Evolutionary conservation across 1,140 invertebrate species (phyloP).

Genomic region (Drosophila erecta): DNA sequence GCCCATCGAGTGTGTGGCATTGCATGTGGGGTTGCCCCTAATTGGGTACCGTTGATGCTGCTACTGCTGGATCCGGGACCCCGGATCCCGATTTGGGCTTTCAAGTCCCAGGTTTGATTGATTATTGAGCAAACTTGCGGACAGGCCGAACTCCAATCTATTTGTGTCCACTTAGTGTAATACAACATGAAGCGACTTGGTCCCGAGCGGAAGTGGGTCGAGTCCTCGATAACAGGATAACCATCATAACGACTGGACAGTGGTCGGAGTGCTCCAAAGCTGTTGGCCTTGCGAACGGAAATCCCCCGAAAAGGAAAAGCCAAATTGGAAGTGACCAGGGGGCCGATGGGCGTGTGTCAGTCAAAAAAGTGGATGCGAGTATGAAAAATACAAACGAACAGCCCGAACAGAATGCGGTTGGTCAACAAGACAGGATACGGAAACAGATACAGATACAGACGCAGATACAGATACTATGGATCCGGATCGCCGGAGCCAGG

Average conservation of each 20-base stretch:
- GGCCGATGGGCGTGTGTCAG: constrained; percentile 47
- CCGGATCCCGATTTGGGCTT: constrained; percentile 4
- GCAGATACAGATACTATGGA: constrained; percentile 16
- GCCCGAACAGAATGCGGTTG: constrained; percentile 64
- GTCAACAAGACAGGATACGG: constrained; percentile 68
- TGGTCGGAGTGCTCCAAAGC: constrained; percentile 45
- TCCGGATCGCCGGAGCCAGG: constrained; percentile 20
- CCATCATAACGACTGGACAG: constrained; percentile 4
- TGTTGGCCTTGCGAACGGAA: constrained; percentile 57
- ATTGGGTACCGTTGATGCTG: constrained; percentile 50
- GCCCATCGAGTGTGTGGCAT: constrained; percentile 35
- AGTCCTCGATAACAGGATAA: constrained; percentile 10
- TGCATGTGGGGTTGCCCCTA: constrained; percentile 65
- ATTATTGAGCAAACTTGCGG: constrained; percentile 82
- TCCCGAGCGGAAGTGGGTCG: constrained; percentile 41
- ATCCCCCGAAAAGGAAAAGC: constrained; percentile 65
- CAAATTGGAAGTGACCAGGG: constrained; percentile 76
- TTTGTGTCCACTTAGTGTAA: constrained; percentile 83
- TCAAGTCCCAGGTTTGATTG: constrained; percentile 69
- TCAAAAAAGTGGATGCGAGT: constrained; percentile 55
- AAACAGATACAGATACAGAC: neutral
- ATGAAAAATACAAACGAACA: constrained; percentile 81
- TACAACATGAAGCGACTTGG: constrained; percentile 57
- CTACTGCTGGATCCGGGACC: neutral
- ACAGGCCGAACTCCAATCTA: constrained; percentile 77